Evolutionary conservation across 2,888 invertebrate genomes (phyloP).

Genomic region (Mimumesa dahlbomi): DNA sequence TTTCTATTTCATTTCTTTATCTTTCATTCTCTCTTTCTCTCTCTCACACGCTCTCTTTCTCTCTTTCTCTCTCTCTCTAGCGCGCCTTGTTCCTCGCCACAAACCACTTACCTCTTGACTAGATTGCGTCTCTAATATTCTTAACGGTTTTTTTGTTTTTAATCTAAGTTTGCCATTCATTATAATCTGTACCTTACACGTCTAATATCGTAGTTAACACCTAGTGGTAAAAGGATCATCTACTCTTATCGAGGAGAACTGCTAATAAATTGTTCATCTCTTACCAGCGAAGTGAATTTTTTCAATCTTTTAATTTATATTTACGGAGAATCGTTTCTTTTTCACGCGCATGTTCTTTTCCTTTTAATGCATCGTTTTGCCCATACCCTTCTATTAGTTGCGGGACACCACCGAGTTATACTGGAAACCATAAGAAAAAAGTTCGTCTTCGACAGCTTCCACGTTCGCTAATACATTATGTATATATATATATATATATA

Average conservation of each 20-base stretch:
- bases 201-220: slow-evolving; percentile 76
- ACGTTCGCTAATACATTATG: slow-evolving; percentile 23
- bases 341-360: no score
- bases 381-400: no score
- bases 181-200: slow-evolving; percentile 67
- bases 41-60: slow-evolving; percentile 46
- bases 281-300: slow-evolving; percentile 47
- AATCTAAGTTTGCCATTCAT: slow-evolving; percentile 67
- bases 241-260: slow-evolving; percentile 63
- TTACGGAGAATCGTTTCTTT: not conserved
- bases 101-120: slow-evolving; percentile 74
- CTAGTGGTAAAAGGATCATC: slow-evolving; percentile 77
- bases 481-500: slow-evolving; percentile 3
- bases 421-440: slow-evolving; percentile 22
- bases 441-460: slow-evolving; percentile 23
- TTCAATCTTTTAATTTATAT: slow-evolving; percentile 5
- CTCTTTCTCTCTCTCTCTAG: not conserved
- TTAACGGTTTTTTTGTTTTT: slow-evolving; percentile 69
- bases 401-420: slow-evolving; percentile 3
- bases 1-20: slow-evolving; percentile 4
- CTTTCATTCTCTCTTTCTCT: slow-evolving; percentile 38
- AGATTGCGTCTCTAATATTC: slow-evolving; percentile 78
- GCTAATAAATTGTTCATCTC: slow-evolving; percentile 58
- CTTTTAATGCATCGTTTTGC: not conserved
- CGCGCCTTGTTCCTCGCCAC: slow-evolving; percentile 24